These are phyloP conservation scores for Siphamia tubifer DNA, from an alignment of 2,113 vertebrate genomes.

Conservation along the genomic window DNA sequence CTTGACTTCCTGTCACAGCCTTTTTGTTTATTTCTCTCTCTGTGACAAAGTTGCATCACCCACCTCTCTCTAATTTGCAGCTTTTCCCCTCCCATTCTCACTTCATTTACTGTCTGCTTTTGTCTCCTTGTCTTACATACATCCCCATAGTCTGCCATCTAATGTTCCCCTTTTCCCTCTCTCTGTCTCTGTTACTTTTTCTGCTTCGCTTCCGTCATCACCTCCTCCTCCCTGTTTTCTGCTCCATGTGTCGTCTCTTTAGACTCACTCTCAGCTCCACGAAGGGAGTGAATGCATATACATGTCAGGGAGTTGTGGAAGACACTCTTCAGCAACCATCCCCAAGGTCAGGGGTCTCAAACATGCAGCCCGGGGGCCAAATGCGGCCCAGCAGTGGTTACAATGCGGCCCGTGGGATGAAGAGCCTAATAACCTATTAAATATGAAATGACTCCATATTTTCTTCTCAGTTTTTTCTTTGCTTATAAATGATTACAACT, in stretches of 20 bases:
- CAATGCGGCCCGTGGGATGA: too few species aligned
- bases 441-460: too few species aligned
- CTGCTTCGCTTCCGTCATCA: constrained; percentile 40
- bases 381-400: too few species aligned
- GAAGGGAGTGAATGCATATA: constrained; percentile 36
- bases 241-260: constrained; percentile 37
- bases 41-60: constrained; percentile 55
- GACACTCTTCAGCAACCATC: constrained; percentile 22
- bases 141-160: constrained; percentile 9
- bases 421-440: too few species aligned
- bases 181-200: constrained; percentile 30
- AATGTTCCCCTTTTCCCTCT: not conserved
- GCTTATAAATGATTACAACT: too few species aligned
- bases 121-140: not conserved
- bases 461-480: too few species aligned
- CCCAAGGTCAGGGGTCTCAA: too few species aligned
- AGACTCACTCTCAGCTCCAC: constrained; percentile 26
- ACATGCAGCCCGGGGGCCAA: too few species aligned
- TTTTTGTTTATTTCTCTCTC: constrained; percentile 47
- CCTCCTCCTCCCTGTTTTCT: constrained; percentile 41
- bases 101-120: constrained; percentile 16
- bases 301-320: constrained; percentile 43
- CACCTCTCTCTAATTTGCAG: constrained; percentile 38
- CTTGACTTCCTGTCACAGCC: constrained; percentile 26
- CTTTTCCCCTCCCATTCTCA: constrained; percentile 13